Base-by-base conservation (phyloP, 2,113 vertebrate genomes). In the Dasyprocta punctata region DNA sequence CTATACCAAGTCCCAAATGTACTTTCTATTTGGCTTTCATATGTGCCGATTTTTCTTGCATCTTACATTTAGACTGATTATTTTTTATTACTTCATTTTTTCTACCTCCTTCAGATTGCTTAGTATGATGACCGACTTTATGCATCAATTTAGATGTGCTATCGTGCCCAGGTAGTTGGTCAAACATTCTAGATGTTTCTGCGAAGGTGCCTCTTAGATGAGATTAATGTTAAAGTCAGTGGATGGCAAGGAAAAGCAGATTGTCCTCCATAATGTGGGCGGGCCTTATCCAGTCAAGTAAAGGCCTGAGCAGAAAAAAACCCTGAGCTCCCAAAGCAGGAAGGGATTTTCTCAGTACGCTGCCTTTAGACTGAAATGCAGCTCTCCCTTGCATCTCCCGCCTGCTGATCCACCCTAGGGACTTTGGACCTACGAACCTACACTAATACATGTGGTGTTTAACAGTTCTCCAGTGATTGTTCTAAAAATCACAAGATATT, bases 81-180 rank as follows among this genome's bases (percentile, higher is more conserved):
- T 58, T 87, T 92, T 96, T 88, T 67, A 91, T 91, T 88, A 86
- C 11, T 75, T 19, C 36, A 67, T 83, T 60, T 36, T 24, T 87
- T 44, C 60, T 2, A 36, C 7, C 14, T 36, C 49, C 69, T 84
- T 89, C 83, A 89, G 58, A 61, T 38, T 89, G 54, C 63, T 80
- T 36, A 69, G 20, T 16, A 22, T 77, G 58, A 94, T 83, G 65
- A 28, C 82, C 81, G 86, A 82, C 73, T 87, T 94, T 82, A 80
- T 71, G 4, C 63, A 33, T 90, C 63, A 58, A 65, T 17, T 63
- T 91, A 89, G 56, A 60, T 86, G 7, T 86, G 38, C 44, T 30
- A 61, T 33, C 19, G 41, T 80, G 28, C 16, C 47, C 38, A 78
- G 47, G 26, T 26, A 26, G 28, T 47, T 47, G 41, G 41, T 78